Conservation (phyloP, 2,113 vertebrate species). For the Notiomystis cincta region DNA sequence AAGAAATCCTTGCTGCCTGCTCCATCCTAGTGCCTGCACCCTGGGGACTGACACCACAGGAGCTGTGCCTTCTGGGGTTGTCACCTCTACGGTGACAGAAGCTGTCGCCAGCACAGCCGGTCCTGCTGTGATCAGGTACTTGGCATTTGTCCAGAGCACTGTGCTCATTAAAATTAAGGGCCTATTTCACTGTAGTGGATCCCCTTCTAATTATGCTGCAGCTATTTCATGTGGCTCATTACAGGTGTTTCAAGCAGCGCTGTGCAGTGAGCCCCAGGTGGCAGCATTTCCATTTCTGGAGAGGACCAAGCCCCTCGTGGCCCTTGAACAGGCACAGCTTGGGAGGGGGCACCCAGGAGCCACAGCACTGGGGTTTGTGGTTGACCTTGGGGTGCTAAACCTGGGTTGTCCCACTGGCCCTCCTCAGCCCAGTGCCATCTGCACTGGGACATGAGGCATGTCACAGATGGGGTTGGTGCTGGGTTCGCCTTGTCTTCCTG, state of each 20-base stretch:
- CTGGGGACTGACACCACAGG: neutral
- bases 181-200: neutral
- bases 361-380: neutral
- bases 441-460: neutral
- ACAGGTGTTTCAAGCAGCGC: neutral
- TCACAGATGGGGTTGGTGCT: neutral
- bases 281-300: neutral
- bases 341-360: neutral
- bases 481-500: neutral
- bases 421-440: neutral
- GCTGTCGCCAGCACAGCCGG: accelerated
- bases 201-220: constrained; percentile 10
- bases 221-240: constrained; percentile 6
- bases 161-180: constrained; percentile 11
- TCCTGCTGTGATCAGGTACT: neutral
- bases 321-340: accelerated
- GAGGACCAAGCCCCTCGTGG: accelerated
- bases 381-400: neutral
- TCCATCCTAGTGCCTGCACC: neutral
- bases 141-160: neutral
- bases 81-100: neutral
- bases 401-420: accelerated
- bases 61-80: neutral
- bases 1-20: neutral
- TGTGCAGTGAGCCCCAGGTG: neutral